These are phyloP conservation scores for Brachionus calyciflorus DNA, from an alignment of 1,140 invertebrate species.

Conservation along the genomic window DNA sequence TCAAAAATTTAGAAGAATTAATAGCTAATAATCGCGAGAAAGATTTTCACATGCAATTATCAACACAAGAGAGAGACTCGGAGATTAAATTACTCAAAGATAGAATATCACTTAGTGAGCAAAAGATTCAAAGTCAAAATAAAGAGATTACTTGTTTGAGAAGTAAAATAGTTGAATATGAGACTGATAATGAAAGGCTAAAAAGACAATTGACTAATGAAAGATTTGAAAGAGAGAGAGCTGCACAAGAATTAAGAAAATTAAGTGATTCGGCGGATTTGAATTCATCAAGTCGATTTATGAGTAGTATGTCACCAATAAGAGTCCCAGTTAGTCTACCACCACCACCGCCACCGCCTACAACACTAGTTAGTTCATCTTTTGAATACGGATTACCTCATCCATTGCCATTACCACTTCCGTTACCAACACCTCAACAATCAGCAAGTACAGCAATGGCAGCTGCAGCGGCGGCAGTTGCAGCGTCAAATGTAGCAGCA, in stretches of 20 bases:
- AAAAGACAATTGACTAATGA: conserved; percentile 59
- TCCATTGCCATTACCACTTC: background rate
- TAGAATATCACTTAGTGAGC: conserved; percentile 57
- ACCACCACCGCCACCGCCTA: background rate
- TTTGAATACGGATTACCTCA: background rate
- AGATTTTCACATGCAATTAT: conserved; percentile 58
- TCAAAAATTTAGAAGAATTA: conserved; percentile 57
- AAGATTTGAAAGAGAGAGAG: conserved; percentile 56
- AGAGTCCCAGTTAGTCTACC: background rate
- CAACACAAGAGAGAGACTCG: conserved; percentile 57
- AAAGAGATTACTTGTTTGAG: conserved; percentile 57
- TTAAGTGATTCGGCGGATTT: conserved; percentile 24
- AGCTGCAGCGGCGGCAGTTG: conserved; percentile 25
- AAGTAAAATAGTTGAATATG: conserved; percentile 58
- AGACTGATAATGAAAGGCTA: conserved; percentile 58
- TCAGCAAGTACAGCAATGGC: conserved; percentile 29
- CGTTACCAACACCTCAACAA: background rate
- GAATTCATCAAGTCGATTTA: conserved; percentile 4
- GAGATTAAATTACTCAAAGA: conserved; percentile 60
- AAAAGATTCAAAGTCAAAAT: conserved; percentile 59
- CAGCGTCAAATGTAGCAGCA: conserved; percentile 22
- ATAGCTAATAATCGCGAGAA: conserved; percentile 58
- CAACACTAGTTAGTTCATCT: background rate
- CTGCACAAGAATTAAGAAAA: conserved; percentile 44
- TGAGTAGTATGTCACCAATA: conserved; percentile 7